A percentile compares a stretch with the other conserved stretches of the same genome.
These are phyloP conservation scores for Diorhabda carinulata DNA, from an alignment of 1,140 invertebrate species.

Conservation along the genomic window DNA sequence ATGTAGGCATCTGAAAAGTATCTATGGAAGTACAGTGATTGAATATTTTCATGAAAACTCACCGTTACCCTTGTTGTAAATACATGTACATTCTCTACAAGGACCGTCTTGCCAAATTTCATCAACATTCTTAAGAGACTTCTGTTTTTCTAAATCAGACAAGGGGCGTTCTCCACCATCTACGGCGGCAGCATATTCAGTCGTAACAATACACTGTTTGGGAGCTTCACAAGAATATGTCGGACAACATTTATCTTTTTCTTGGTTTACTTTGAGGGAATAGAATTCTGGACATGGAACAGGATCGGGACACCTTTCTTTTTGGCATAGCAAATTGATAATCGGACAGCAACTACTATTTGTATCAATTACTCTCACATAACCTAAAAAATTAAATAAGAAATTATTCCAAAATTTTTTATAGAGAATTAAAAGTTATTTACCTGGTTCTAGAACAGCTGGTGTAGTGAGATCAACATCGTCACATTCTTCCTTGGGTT, in stretches of 20 bases:
- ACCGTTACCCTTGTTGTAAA: slow-evolving; percentile 28
- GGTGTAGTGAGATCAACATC: slow-evolving; percentile 45
- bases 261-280: slow-evolving; percentile 46
- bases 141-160: slow-evolving; percentile 40
- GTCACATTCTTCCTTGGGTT: slow-evolving; percentile 64
- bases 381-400: not conserved
- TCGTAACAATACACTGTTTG: slow-evolving; percentile 62
- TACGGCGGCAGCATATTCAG: slow-evolving; percentile 53
- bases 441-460: slow-evolving; percentile 56
- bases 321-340: slow-evolving; percentile 56
- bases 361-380: slow-evolving; percentile 29
- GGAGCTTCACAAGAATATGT: slow-evolving; percentile 63
- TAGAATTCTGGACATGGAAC: slow-evolving; percentile 59
- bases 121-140: slow-evolving; percentile 52
- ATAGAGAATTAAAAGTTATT: not conserved
- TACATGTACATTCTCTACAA: slow-evolving; percentile 61
- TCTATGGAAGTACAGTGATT: not conserved
- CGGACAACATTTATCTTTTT: slow-evolving; percentile 60
- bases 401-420: not conserved
- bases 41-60: slow-evolving; percentile 5
- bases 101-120: slow-evolving; percentile 66
- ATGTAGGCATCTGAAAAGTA: slow-evolving; percentile 27
- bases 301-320: slow-evolving; percentile 57
- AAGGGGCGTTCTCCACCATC: slow-evolving; percentile 53
- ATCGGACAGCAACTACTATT: slow-evolving; percentile 60